Base-by-base conservation (phyloP, 2,797 vertebrate species). In the Poecilia picta region DNA sequence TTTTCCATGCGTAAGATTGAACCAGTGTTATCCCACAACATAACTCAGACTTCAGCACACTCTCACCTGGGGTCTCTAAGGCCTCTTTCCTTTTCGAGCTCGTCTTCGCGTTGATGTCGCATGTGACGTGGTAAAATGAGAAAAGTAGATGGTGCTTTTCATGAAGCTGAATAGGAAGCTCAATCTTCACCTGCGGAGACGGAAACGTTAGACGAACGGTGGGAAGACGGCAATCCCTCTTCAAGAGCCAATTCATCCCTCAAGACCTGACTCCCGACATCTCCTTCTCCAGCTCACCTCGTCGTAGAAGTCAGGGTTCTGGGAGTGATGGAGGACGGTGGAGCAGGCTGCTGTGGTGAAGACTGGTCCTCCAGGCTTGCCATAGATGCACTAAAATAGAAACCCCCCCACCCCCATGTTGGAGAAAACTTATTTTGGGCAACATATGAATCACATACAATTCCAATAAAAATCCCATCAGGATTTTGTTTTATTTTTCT, bases 81-180 rank as follows among this genome's bases (percentile, higher is more conserved):
- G 96, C 93, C 89, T 99, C 98, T 95, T 98, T 99, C 95, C 98
- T 98, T 95, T 99, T 99, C 73, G 97, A 95, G 80, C 96, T 98
- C 55, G 98, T 97, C 96, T 99, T 99, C 75, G 98, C 97, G 84
- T 98, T 98, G 94, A 99, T 99, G 94, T 99, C 98, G 93, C 98
- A 99, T 75, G 97, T 99, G 93, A 99, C 95, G 57, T 99, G 98
- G 93, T 98, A 98, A 93, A 99, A 99, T 87, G 98, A 99, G 96
- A 99, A 99, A 79, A 99, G 96, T 87, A 99, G 96, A 90, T 99
- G 98, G 93, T 99, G 98, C 92, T 98, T 99, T 94, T 98, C 97
- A 78, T 99, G 97, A 79, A 99, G 97, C 75, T 99, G 97, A 81
- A 97, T 99, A 73, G 98, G 98, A 73, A 99, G 97, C 92, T 99